Evolutionary conservation across 2,888 invertebrate species (phyloP).

Genomic region (Drosophila silvestris): DNA sequence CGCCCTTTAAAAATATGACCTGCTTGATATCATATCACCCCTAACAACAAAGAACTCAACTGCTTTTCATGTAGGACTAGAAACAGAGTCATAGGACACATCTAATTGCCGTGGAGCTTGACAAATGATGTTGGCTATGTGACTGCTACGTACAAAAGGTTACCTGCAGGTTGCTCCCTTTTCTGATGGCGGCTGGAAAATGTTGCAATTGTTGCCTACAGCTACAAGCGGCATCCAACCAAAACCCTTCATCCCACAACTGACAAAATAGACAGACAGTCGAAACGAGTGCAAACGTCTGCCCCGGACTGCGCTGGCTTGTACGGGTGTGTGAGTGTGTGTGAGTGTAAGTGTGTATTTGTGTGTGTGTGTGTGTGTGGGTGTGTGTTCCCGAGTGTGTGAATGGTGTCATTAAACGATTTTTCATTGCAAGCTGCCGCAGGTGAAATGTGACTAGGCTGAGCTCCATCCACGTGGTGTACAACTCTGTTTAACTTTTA

Average conservation of each 20-base stretch:
- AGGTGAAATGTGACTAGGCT: constrained; percentile 72
- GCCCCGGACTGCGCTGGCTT: constrained; percentile 2
- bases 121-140: constrained; percentile 67
- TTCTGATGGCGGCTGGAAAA: constrained; percentile 47
- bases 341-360: constrained; percentile 48
- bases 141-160: constrained; percentile 28
- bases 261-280: constrained; percentile 48
- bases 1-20: not conserved
- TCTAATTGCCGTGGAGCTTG: constrained; percentile 71
- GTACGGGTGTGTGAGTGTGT: constrained; percentile 33
- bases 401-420: constrained; percentile 84
- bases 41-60: not conserved
- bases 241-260: constrained; percentile 2
- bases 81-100: constrained; percentile 57
- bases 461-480: constrained; percentile 18
- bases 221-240: constrained; percentile 29
- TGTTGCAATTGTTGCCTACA: constrained; percentile 72
- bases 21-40: constrained; percentile 17
- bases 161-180: constrained; percentile 31
- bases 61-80: constrained; percentile 41
- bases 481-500: constrained; percentile 50
- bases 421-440: constrained; percentile 84
- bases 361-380: constrained; percentile 29
- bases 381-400: constrained; percentile 50
- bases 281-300: constrained; percentile 55